These are phyloP conservation scores for Scarus forsteni DNA, from an alignment of 2,797 vertebrate genomes.

Conservation along the genomic window DNA sequence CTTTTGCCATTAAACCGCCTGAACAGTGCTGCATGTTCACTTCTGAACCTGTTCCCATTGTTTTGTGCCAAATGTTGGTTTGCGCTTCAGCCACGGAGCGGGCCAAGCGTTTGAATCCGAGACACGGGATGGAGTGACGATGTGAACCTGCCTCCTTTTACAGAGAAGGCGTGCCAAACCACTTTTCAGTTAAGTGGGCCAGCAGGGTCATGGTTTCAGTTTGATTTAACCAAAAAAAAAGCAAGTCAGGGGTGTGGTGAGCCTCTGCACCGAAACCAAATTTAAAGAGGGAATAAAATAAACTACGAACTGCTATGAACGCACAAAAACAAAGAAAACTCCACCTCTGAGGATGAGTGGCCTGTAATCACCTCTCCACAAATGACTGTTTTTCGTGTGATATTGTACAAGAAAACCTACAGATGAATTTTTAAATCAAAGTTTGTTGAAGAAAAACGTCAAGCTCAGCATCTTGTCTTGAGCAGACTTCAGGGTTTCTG, in stretches of 20 bases:
- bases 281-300: rapidly evolving
- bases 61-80: slow-evolving; percentile 18
- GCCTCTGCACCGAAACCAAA: background rate
- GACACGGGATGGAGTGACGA: slow-evolving; percentile 37
- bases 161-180: slow-evolving; percentile 64
- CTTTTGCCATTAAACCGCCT: slow-evolving; percentile 15
- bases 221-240: background rate
- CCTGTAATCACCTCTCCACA: background rate
- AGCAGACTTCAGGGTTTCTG: slow-evolving; percentile 2
- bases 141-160: slow-evolving; percentile 55
- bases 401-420: background rate
- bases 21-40: slow-evolving; percentile 13
- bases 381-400: too few relatives aligned
- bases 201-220: background rate
- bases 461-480: background rate
- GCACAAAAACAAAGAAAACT: background rate
- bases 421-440: background rate
- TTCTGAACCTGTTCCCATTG: slow-evolving; percentile 44
- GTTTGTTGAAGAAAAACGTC: too few relatives aligned
- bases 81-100: slow-evolving; percentile 23
- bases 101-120: slow-evolving; percentile 50
- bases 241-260: background rate
- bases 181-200: slow-evolving; percentile 11
- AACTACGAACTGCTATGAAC: too few relatives aligned
- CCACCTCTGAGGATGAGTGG: background rate